Evolutionary conservation across 2,888 invertebrate species (phyloP).

Genomic region (Lathronympha strigana): DNA sequence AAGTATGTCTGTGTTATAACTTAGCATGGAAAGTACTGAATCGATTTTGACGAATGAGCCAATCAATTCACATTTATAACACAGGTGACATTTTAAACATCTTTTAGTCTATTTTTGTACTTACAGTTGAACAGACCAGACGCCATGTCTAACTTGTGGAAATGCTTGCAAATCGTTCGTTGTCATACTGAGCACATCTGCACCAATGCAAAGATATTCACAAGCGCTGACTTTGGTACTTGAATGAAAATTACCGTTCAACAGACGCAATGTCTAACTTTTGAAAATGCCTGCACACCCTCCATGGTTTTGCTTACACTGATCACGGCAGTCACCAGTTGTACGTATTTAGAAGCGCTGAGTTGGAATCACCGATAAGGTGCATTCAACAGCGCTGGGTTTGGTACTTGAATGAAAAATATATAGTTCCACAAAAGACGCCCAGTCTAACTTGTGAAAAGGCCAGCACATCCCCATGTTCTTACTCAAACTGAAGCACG

Average conservation of each 20-base stretch:
- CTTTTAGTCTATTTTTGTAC: too few relatives aligned
- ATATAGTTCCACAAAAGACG: too few relatives aligned
- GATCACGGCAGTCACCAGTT: slow-evolving; percentile 82
- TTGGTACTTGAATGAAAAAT: too few relatives aligned
- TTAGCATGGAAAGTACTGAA: too few relatives aligned
- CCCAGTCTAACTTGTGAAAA: slow-evolving; percentile 93
- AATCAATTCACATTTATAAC: too few relatives aligned
- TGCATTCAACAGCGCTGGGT: too few relatives aligned
- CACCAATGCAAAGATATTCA: slow-evolving; percentile 71
- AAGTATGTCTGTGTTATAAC: too few relatives aligned
- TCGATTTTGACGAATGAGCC: too few relatives aligned
- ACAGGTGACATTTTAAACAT: too few relatives aligned
- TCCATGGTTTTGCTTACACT: slow-evolving; percentile 55
- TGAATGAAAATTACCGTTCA: slow-evolving; percentile 87
- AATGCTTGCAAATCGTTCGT: slow-evolving; percentile 64
- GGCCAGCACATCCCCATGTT: slow-evolving; percentile 97
- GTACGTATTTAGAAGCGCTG: slow-evolving; percentile 63
- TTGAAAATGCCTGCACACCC: slow-evolving; percentile 86
- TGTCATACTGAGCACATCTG: neutral
- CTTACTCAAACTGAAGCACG: slow-evolving; percentile 95
- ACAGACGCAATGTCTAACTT: slow-evolving; percentile 91
- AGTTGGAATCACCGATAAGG: slow-evolving; percentile 84
- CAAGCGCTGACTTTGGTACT: slow-evolving; percentile 52
- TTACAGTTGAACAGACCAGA: slow-evolving; percentile 89
- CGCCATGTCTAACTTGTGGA: slow-evolving; percentile 92